Percentiles rank a stretch among this genome's conserved stretches.
Evolutionary conservation across 2,888 invertebrate genomes (phyloP).

Genomic region (Drosophila anomalata): DNA sequence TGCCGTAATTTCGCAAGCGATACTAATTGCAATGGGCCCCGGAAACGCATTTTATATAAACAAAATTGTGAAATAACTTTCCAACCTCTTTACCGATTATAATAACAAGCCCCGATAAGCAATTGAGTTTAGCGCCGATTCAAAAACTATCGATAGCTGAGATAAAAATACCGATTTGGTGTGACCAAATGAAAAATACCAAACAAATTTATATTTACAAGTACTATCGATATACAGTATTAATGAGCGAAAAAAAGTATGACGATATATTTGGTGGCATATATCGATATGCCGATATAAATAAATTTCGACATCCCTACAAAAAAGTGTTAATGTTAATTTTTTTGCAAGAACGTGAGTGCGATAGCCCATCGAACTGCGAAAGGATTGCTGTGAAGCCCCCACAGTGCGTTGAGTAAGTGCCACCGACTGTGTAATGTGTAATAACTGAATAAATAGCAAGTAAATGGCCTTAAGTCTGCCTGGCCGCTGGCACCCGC

Average conservation of each 20-base stretch:
- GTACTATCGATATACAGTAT: too few species aligned
- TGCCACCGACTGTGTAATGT: not conserved
- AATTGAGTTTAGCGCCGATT: too few species aligned
- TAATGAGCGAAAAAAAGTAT: too few species aligned
- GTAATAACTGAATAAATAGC: too few species aligned
- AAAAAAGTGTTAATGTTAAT: conserved; percentile 16
- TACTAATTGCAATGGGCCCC: conserved; percentile 1
- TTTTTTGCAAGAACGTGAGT: conserved; percentile 22
- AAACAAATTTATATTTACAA: too few species aligned
- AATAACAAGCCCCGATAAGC: not conserved
- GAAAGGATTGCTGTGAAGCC: conserved; percentile 4
- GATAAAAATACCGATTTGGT: too few species aligned
- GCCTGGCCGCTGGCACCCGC: conserved; percentile 1
- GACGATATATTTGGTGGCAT: not conserved
- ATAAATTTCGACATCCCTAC: not conserved
- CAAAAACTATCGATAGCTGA: too few species aligned
- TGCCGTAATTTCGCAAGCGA: conserved; percentile 7
- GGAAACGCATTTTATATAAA: not conserved
- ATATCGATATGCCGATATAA: not conserved
- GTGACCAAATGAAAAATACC: too few species aligned
- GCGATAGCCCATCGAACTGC: conserved; percentile 3
- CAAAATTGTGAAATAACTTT: not conserved
- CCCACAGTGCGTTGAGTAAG: conserved; percentile 31
- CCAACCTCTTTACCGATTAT: not conserved
- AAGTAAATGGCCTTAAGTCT: not conserved